Base-by-base conservation (phyloP, 1,140 invertebrate genomes). In the Paralvinella palmiformis region DNA sequence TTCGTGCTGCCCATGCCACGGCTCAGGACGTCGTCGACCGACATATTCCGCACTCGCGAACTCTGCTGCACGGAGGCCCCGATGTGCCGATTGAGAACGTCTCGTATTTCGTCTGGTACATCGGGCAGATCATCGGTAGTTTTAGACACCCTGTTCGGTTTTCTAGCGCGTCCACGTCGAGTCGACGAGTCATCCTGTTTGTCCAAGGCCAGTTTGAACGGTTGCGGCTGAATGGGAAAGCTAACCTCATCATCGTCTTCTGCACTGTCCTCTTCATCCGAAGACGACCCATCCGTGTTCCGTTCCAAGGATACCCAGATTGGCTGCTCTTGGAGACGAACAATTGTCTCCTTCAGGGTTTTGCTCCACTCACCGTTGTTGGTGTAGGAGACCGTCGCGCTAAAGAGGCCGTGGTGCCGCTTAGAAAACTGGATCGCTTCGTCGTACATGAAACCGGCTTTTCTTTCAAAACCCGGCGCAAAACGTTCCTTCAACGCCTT, bases 301-400 rank as follows among this genome's bases (percentile, higher is more conserved):
- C n/a, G n/a, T 2, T 3, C 15, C 3, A 29, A 20, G 7, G 58
- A 22, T 24, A 24, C 24, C 64, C 64, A 66, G 13, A 59, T 37
- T n/a, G 64, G 44, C 20, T 52, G 41, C n/a, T 61, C 45, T 36
- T 66, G 64, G 13, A 62, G 37, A 29, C 50, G 33, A 20, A 24
- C 41, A 52, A 66, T 62, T 5, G 64, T 66, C 33, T 66, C 59
- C 50, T 62, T 63, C 29, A 66, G 35, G 17, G 56, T 37, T 10
- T 29, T 33, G 53, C 53, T 62, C 64, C 64, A 66, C 1, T 32
- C 31, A 15, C 32, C 59, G 52, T 66, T 41, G 4, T 50, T 36
- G 24, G 27, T 36, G 59, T 52, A 66, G 15, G 59, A 41, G n/a
- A 66, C 36, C 2, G 35, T 61, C 13, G 59, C 59, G 29, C 31